Conservation (phyloP, 2,797 vertebrate species). For the Hypotaenidia okinawae region DNA sequence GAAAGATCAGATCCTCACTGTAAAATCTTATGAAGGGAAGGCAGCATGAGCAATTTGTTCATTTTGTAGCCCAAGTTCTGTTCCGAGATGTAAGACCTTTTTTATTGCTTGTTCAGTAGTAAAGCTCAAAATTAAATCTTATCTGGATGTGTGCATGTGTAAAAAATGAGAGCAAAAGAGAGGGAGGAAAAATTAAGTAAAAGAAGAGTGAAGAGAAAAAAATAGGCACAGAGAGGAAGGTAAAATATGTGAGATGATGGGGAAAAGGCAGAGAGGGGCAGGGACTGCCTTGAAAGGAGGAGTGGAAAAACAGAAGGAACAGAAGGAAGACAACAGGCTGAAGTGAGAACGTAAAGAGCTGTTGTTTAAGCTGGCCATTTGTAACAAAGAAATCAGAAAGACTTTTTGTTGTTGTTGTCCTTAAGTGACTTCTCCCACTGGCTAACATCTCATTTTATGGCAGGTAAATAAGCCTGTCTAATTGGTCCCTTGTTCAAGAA, state of each 20-base stretch:
- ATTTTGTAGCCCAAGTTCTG: conserved; percentile 6
- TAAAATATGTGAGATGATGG: background rate
- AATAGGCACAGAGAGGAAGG: background rate
- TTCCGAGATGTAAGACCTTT: conserved; percentile 6
- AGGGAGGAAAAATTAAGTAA: background rate
- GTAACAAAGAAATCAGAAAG: conserved; percentile 42
- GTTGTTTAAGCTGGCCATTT: background rate
- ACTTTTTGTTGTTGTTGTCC: conserved; percentile 50
- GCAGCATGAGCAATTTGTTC: background rate
- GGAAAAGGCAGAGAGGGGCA: background rate
- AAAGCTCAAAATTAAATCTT: conserved; percentile 39
- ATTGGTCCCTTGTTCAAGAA: conserved; percentile 70
- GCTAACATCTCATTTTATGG: conserved; percentile 65
- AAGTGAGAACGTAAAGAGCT: background rate
- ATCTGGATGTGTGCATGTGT: background rate
- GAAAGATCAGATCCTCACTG: background rate
- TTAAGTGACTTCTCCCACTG: conserved; percentile 63
- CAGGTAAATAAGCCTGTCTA: conserved; percentile 64
- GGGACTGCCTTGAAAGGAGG: background rate
- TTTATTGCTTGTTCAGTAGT: conserved; percentile 27
- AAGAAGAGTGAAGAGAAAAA: background rate
- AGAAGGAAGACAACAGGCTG: background rate
- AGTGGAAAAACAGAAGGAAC: background rate
- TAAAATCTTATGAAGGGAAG: background rate
- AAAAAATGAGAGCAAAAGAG: background rate